A percentile compares a stretch with the other conserved stretches of the same genome.
Conservation (phyloP, 2,888 invertebrate genomes). For the Hydraecia micacea region DNA sequence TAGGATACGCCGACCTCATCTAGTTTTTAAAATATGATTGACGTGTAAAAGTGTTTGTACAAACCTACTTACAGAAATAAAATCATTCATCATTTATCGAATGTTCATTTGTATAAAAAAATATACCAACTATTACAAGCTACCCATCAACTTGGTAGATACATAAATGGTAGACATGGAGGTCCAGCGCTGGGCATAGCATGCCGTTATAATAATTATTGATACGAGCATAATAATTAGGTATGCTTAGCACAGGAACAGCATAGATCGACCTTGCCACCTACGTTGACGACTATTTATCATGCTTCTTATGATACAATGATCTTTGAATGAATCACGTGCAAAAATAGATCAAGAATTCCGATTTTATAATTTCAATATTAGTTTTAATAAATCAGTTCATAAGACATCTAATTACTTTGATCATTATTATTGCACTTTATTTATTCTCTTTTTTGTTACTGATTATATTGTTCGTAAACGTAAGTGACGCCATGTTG, state of each 20-base stretch:
- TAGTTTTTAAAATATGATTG: background rate
- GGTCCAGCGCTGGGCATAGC: slow-evolving; percentile 1
- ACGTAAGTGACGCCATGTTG: slow-evolving; percentile 31
- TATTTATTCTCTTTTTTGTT: background rate
- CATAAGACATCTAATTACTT: background rate
- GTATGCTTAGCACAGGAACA: slow-evolving; percentile 44
- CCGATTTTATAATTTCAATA: background rate
- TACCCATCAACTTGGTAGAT: background rate
- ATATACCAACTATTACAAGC: background rate
- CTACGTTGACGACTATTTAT: slow-evolving; percentile 64
- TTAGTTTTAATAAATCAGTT: background rate
- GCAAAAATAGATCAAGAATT: slow-evolving; percentile 36
- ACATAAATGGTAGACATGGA: background rate
- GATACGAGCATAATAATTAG: slow-evolving; percentile 31
- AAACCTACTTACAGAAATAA: background rate
- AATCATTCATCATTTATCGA: background rate
- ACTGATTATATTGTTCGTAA: background rate
- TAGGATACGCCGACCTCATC: background rate
- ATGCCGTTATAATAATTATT: slow-evolving; percentile 34
- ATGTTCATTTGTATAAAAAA: background rate
- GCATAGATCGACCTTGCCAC: slow-evolving; percentile 68
- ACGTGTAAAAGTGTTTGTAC: background rate
- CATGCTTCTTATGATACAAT: slow-evolving; percentile 35
- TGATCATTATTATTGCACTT: background rate
- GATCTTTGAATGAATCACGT: slow-evolving; percentile 49